Percentiles rank a stretch among this genome's conserved stretches.
Evolutionary conservation across 1,140 invertebrate species (phyloP).

Genomic region (Caenorhabditis briggsae): DNA sequence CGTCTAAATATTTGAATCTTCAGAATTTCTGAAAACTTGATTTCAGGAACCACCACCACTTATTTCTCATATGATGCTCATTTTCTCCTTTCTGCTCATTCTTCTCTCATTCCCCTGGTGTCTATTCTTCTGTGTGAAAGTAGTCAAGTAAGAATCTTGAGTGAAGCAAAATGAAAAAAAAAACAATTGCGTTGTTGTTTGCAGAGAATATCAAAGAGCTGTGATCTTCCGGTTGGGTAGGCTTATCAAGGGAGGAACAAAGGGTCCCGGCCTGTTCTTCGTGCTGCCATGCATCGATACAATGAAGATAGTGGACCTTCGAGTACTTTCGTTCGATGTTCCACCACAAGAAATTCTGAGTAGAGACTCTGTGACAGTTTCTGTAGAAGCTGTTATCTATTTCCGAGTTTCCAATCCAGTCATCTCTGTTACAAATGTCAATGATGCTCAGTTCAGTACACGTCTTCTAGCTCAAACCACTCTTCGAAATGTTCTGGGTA

Average conservation of each 20-base stretch:
- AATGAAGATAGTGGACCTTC: constrained; percentile 82
- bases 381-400: constrained; percentile 70
- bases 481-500: constrained; percentile 91
- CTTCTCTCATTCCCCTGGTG: constrained; percentile 73
- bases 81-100: constrained; percentile 71
- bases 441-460: constrained; percentile 80
- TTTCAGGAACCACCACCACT: constrained; percentile 69
- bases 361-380: constrained; percentile 89
- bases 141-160: constrained; percentile 71
- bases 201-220: constrained; percentile 76
- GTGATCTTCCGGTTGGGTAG: constrained; percentile 76
- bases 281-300: constrained; percentile 79
- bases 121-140: constrained; percentile 74
- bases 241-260: constrained; percentile 73
- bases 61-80: constrained; percentile 69
- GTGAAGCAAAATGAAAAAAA: not conserved
- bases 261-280: constrained; percentile 78
- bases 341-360: constrained; percentile 90
- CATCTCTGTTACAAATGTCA: constrained; percentile 80
- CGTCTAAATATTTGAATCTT: too few species aligned
- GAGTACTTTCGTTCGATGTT: constrained; percentile 89
- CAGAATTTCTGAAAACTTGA: not conserved
- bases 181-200: constrained; percentile 18
- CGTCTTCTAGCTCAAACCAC: constrained; percentile 79
- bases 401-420: constrained; percentile 62